Percentiles rank a stretch among this genome's conserved stretches.
Conservation (phyloP, 2,888 invertebrate species). For the Asteroscopus sphinx region DNA sequence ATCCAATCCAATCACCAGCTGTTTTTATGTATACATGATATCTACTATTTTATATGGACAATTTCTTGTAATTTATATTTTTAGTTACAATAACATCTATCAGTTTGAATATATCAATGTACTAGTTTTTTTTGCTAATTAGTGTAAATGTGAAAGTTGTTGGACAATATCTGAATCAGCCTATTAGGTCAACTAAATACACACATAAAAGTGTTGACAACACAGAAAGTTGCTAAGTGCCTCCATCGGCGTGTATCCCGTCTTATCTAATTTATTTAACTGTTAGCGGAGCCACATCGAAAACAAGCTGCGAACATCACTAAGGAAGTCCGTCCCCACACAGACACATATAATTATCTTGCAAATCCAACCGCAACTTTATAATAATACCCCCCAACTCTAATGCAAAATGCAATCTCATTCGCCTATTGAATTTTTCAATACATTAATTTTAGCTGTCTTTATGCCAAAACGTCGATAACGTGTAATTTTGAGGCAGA, state of each 20-base stretch:
- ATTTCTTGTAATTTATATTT: too few relatives aligned
- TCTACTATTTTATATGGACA: too few relatives aligned
- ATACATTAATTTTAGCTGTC: constrained; percentile 46
- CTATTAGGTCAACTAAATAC: constrained; percentile 68
- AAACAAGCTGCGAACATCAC: constrained; percentile 71
- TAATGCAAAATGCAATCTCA: constrained; percentile 23
- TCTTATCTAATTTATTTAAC: constrained; percentile 85
- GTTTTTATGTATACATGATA: too few relatives aligned
- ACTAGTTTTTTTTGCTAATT: not conserved
- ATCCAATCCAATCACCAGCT: too few relatives aligned
- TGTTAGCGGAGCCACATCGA: constrained; percentile 74
- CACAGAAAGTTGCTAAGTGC: constrained; percentile 80
- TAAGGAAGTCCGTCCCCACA: constrained; percentile 23
- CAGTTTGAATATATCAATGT: too few relatives aligned
- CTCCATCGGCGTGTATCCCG: constrained; percentile 73
- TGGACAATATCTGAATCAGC: constrained; percentile 51
- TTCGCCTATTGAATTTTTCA: constrained; percentile 28
- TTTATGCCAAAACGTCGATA: constrained; percentile 56
- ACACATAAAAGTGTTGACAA: constrained; percentile 79
- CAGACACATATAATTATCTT: constrained; percentile 9
- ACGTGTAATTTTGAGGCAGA: constrained; percentile 53
- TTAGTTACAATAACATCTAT: too few relatives aligned
- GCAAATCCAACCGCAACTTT: constrained; percentile 29
- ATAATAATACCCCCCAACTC: constrained; percentile 11
- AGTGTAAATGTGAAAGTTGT: constrained; percentile 4